Base-by-base conservation (phyloP, 1,140 invertebrate species). In the Melitaea cinxia region DNA sequence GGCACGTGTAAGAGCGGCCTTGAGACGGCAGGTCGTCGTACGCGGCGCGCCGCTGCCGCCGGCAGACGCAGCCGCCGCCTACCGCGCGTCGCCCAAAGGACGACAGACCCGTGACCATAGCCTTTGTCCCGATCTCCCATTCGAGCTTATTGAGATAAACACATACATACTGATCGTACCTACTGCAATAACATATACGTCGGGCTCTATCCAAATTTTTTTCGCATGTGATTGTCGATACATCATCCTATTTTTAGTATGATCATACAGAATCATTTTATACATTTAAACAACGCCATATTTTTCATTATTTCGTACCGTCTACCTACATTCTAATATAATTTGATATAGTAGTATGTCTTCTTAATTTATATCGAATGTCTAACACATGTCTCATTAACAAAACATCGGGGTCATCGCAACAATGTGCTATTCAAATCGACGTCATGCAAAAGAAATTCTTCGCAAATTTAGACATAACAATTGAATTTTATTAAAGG, bases 1-100 rank as follows among this genome's bases (percentile, higher is more conserved):
- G 84, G 83, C 86, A 89, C 86, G 86, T 89, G 86, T 89, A 89
- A 85, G 64, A 75, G 75, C 86, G 86, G 84, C 86, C 86, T 89
- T 89, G 86, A 89, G 86, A 87, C 86, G 82, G 75, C 80, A 80
- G 86, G 84, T 87, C 84, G 86, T 77, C 83, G 86, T 82, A 78
- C 85, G 83, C 81, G 78, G 19, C 80, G 77, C 78, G 78, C 72
- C 78, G 75, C 65, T 70, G 68, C 77, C 77, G 68, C 77, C 77
- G 75, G 47, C 68, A 73, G 67, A 75, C 75, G 64, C 69, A 70
- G 72, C 64, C 68, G 68, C 60, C 70, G 69, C 72, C 78, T 63
- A 52, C 58, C 53, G 62, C 42, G 57, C 65, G 57, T 52, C 62
- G 70, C 42, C 67, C 66, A 62, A 63, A 64, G 65, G 54, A 65